Percentiles rank a stretch among this genome's conserved stretches.
Conservation (phyloP, 2,888 invertebrate species). For the Syrphus vitripennis region DNA sequence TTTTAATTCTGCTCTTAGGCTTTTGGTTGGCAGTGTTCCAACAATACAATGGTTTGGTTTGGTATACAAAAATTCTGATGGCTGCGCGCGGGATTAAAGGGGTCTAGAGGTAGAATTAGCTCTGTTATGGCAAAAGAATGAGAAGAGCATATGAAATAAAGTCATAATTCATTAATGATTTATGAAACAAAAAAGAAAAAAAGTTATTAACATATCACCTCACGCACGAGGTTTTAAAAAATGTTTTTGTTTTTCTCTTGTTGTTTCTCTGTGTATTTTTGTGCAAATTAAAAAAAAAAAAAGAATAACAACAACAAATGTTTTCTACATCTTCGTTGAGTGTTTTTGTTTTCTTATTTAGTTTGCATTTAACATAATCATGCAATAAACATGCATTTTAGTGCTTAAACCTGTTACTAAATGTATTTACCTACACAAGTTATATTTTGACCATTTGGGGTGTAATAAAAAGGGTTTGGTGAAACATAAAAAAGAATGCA, state of each 20-base stretch:
- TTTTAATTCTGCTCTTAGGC: slow-evolving; percentile 40
- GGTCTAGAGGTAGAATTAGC: not conserved
- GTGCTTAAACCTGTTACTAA: slow-evolving; percentile 41
- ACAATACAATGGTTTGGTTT: not conserved
- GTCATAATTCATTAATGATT: slow-evolving; percentile 77
- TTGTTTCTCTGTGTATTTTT: slow-evolving; percentile 8
- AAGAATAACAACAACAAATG: no score
- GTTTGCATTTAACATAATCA: slow-evolving; percentile 69
- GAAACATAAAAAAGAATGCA: slow-evolving; percentile 31
- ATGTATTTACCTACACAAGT: not conserved
- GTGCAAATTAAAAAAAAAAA: slow-evolving; percentile 33
- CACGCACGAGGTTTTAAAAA: slow-evolving; percentile 67
- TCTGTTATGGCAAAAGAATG: slow-evolving; percentile 38
- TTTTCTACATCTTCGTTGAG: slow-evolving; percentile 37
- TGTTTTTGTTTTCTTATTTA: slow-evolving; percentile 43
- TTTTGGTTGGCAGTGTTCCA: slow-evolving; percentile 12
- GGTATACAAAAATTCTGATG: not conserved
- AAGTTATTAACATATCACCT: slow-evolving; percentile 70
- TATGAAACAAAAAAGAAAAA: slow-evolving; percentile 73
- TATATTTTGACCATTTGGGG: not conserved
- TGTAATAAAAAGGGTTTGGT: slow-evolving; percentile 4
- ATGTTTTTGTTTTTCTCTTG: slow-evolving; percentile 20
- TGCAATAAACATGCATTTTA: slow-evolving; percentile 69
- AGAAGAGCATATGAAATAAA: slow-evolving; percentile 73
- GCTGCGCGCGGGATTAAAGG: not conserved